Conservation (phyloP, 2,113 vertebrate genomes). For the Calyptommatus sinebrachiatus region DNA sequence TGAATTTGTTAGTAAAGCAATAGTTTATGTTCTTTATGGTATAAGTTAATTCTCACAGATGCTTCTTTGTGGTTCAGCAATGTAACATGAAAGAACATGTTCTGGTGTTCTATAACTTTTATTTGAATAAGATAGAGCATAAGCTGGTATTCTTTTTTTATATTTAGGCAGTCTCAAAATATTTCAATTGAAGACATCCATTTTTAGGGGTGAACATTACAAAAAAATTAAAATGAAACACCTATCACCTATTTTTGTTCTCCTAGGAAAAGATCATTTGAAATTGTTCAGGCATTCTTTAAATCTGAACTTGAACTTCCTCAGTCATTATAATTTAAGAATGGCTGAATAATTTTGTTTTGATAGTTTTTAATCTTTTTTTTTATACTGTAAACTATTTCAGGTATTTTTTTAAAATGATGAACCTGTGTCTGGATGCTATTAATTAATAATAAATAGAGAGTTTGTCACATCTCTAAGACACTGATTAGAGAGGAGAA, state of each 20-base stretch:
- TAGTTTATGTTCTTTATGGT: slow-evolving; percentile 24
- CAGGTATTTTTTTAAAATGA: no score
- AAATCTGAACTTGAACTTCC: background rate
- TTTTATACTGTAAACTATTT: no score
- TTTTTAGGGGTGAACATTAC: background rate
- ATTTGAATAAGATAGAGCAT: background rate
- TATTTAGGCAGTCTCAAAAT: background rate
- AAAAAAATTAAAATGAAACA: slow-evolving; percentile 7
- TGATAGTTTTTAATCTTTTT: no score
- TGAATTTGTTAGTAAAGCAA: slow-evolving; percentile 24
- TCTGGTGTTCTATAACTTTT: background rate
- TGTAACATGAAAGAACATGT: slow-evolving; percentile 2
- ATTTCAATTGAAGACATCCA: background rate
- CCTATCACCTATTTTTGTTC: background rate
- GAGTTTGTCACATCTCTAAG: no score
- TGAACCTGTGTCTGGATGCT: no score
- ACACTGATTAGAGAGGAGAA: no score
- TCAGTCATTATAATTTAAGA: background rate
- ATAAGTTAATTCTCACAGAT: background rate
- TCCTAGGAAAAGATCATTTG: background rate
- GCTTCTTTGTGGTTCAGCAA: slow-evolving; percentile 10
- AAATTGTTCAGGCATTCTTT: background rate
- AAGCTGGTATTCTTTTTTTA: background rate
- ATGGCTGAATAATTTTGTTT: background rate
- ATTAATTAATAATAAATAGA: no score